These are phyloP conservation scores for Lapara coniferarum DNA, from an alignment of 2,888 invertebrate genomes.

Conservation along the genomic window DNA sequence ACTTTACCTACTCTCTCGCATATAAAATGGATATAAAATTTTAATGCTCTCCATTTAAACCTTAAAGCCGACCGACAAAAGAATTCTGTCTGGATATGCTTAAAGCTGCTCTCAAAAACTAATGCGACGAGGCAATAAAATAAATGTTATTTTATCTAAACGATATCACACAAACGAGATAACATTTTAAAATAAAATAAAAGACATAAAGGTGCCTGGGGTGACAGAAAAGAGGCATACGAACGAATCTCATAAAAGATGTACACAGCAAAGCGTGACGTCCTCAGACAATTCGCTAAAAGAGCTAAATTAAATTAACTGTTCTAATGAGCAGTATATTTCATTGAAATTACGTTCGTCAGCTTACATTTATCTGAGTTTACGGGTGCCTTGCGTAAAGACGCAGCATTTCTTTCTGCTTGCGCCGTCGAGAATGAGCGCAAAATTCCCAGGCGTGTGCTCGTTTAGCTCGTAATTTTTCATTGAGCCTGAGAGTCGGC, in stretches of 20 bases:
- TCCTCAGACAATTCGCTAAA: conserved; percentile 46
- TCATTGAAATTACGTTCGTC: conserved; percentile 70
- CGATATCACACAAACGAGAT: conserved; percentile 7
- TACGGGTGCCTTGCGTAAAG: conserved; percentile 61
- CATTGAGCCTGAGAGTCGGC: conserved; percentile 80
- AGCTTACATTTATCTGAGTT: conserved; percentile 71
- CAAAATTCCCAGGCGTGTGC: conserved; percentile 78
- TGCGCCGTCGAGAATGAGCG: conserved; percentile 66
- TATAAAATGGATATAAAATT: conserved; percentile 11
- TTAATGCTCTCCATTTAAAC: not conserved
- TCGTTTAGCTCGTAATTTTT: conserved; percentile 83
- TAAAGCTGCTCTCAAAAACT: not conserved
- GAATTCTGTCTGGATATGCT: not conserved
- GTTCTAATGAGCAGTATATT: conserved; percentile 64
- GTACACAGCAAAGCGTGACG: conserved; percentile 28
- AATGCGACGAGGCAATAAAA: not conserved
- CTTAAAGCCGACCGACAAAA: not conserved
- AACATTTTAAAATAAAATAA: not conserved
- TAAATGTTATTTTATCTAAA: conserved; percentile 12
- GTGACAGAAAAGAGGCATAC: conserved; percentile 6
- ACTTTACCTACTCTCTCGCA: conserved; percentile 35
- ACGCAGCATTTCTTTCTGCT: conserved; percentile 69
- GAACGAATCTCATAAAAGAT: conserved; percentile 20
- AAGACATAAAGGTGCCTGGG: conserved; percentile 13
- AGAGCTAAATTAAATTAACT: conserved; percentile 60